Evolutionary conservation across 2,113 vertebrate genomes (phyloP).

Genomic region (Otis tarda): DNA sequence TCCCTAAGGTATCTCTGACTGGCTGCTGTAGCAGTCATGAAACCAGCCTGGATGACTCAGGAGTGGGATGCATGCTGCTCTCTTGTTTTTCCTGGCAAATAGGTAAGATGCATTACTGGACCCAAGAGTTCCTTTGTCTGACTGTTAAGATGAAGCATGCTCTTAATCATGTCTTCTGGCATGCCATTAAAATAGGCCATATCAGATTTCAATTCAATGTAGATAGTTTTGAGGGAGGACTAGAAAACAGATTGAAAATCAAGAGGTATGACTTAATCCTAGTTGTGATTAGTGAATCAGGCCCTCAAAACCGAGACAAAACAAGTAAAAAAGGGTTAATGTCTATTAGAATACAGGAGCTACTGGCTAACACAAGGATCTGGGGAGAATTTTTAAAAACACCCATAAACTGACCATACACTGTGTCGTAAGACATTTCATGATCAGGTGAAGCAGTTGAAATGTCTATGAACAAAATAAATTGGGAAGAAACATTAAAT

Average conservation of each 20-base stretch:
- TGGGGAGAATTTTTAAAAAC: slow-evolving; percentile 50
- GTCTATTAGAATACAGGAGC: slow-evolving; percentile 45
- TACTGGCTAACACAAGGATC: slow-evolving; percentile 62
- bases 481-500: slow-evolving; percentile 70
- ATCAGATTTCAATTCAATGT: not conserved
- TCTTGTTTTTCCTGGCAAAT: not conserved
- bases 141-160: not conserved
- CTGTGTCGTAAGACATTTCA: slow-evolving; percentile 85
- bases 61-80: not conserved
- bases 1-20: not conserved
- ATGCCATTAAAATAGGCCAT: not conserved
- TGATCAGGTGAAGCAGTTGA: slow-evolving; percentile 87
- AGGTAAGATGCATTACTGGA: not conserved
- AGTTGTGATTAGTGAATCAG: slow-evolving; percentile 78
- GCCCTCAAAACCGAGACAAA: slow-evolving; percentile 50
- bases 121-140: not conserved
- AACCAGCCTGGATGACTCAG: not conserved
- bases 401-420: slow-evolving; percentile 80
- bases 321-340: slow-evolving; percentile 20
- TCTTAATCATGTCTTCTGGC: not conserved
- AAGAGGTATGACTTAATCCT: not conserved
- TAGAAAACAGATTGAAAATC: not conserved
- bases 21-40: not conserved
- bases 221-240: not conserved
- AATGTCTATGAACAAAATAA: slow-evolving; percentile 89